Base-by-base conservation (phyloP, 2,797 vertebrate genomes). In the Pristis pectinata region DNA sequence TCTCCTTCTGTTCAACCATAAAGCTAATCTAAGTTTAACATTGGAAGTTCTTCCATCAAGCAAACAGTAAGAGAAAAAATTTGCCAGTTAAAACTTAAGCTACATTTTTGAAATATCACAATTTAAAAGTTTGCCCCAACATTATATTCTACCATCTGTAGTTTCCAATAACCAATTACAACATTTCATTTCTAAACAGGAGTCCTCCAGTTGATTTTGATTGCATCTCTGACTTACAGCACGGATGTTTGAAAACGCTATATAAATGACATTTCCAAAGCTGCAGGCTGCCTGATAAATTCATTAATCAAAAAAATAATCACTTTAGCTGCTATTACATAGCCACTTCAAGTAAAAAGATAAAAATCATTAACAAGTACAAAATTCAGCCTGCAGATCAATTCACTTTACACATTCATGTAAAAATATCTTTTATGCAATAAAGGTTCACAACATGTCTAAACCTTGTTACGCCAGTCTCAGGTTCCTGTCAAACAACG, bases 351-450 rank as follows among this genome's bases (percentile, higher is more conserved):
- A 74, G 70, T 94, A 96, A 95, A 96, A 97, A 96, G 95, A 97
- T 97, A 96, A 97, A 98, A 98, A 98, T 98, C 98, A 98, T 98
- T 98, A 98, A 97, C 96, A 98, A 98, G 97, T 98, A 97, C 97
- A 97, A 94, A 97, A 98, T 97, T 97, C 96, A 97, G 98, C 97
- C 98, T 97, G 98, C 94, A 97, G 98, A 98, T 99, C 98, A 99
- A 99, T 99, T 99, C 98, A 98, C 98, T 99, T 98, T 98, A 98
- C 97, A 97, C 98, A 98, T 99, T 98, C 98, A 98, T 98, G 97
- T 97, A 98, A 98, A 98, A 98, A 98, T 98, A 98, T 97, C 98
- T 97, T 97, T 98, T 98, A 99, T 99, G 98, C 98, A 99, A 99
- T 99, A 99, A 96, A 98, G 97, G 97, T 98, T 98, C 98, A 99